Percentiles rank a stretch among this genome's conserved stretches.
These are phyloP conservation scores for Myotis yumanensis DNA, from an alignment of 2,113 vertebrate species.

Conservation along the genomic window DNA sequence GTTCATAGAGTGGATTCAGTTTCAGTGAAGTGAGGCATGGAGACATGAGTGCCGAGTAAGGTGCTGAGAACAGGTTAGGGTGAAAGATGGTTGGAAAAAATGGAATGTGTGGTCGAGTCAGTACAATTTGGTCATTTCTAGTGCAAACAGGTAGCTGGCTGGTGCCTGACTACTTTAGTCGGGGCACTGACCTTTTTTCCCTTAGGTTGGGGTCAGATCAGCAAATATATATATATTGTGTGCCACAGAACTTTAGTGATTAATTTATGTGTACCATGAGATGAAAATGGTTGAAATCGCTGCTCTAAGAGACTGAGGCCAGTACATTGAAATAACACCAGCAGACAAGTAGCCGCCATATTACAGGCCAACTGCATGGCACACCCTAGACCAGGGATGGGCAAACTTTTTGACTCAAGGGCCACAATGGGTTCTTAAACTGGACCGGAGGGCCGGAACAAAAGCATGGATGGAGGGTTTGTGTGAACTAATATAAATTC, in stretches of 20 bases:
- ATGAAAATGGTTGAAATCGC: not conserved
- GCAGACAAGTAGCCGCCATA: too few relatives aligned
- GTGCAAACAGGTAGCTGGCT: not conserved
- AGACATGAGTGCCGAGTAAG: not conserved
- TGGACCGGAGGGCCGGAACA: too few relatives aligned
- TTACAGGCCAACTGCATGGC: not conserved
- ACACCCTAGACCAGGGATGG: too few relatives aligned
- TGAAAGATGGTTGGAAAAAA: not conserved
- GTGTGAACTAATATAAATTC: too few relatives aligned
- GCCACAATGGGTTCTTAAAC: too few relatives aligned
- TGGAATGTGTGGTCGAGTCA: not conserved
- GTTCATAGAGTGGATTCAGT: not conserved
- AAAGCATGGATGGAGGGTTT: too few relatives aligned
- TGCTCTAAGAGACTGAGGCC: not conserved
- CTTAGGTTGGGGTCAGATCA: not conserved
- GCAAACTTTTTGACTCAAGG: too few relatives aligned
- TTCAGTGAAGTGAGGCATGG: not conserved
- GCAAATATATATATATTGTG: not conserved
- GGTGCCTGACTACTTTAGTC: not conserved
- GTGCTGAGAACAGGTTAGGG: not conserved
- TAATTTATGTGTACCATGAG: not conserved
- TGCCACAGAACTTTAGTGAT: not conserved
- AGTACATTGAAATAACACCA: not conserved
- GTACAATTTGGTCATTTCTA: not conserved
- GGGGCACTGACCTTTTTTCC: not conserved